Evolutionary conservation across 1,140 invertebrate genomes (phyloP), one percentile per base, ranked within the genome.

Genomic region (Brachionus plicatilis): DNA sequence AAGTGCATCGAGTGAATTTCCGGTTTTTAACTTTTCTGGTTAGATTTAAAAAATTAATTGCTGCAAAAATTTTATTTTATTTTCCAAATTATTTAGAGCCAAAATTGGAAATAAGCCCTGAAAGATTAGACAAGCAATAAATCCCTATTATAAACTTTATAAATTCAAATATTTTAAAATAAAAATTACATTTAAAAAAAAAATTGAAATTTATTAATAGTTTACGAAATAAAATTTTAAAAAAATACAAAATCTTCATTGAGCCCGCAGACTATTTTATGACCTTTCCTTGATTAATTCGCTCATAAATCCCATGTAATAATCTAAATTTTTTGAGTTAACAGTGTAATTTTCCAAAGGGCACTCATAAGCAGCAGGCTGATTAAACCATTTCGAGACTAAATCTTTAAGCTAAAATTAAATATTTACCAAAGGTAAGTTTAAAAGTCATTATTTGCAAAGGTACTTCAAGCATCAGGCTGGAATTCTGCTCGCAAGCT

Each of bases 1-100:
- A 20, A 82, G 79, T 47, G 79, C 79, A 24, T 65, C 53, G 12
- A 82, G 5, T 27, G 79, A 82, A 45, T 82, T 82, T 47, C 79
- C 79, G 24, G 60, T 56, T 24, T 65, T 82, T 47, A 82, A 65
- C 41, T 82, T 82, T 68, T n/a, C 50, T 45, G 79, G 79, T 82
- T 76, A 43, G 41, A 9, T 50, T 12, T 27, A 4, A 27, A 50
- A 50, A 8, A 27, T 50, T 37, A n/a, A 37, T 50, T 50, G 47
- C 12, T 27, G 33, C 0, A 45, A 9, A 5, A 2, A 50, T 17
- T 11, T 27, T 14, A 24, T 27, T 50, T 29, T 7, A 29, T 3
- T 45, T 8, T 75, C 50, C 0, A 24, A 75, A 20, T 45, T 76
- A n/a, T 76, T 76, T 50, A 76, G 72, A 76, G 43, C 72, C 72